Evolutionary conservation across 2,888 invertebrate genomes (phyloP).

Genomic region (Gymnosoma rotundatum): DNA sequence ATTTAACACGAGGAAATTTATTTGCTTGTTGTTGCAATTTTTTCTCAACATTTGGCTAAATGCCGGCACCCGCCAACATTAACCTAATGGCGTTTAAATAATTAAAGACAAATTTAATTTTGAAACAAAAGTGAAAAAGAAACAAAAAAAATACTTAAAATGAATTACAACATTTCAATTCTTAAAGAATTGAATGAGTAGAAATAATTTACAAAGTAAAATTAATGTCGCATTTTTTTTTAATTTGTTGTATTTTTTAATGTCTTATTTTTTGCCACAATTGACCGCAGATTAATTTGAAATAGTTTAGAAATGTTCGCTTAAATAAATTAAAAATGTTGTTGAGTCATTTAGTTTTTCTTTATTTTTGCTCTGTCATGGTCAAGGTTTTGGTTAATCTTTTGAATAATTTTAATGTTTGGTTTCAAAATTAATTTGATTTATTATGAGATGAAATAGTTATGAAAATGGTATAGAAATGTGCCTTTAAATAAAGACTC

Average conservation of each 20-base stretch:
- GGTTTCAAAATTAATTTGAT: conserved; percentile 25
- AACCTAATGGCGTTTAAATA: conserved; percentile 64
- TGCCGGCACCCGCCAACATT: conserved; percentile 64
- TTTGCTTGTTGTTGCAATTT: background rate
- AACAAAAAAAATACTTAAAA: background rate
- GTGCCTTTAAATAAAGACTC: conserved; percentile 16
- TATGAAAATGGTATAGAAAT: background rate
- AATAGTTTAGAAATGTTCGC: conserved; percentile 3
- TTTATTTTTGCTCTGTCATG: conserved; percentile 12
- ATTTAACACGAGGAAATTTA: background rate
- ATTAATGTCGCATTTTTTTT: conserved; percentile 7
- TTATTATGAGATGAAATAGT: conserved; percentile 13
- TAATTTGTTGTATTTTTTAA: background rate
- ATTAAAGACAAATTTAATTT: conserved; percentile 49
- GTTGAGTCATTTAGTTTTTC: conserved; percentile 6
- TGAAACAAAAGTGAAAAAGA: background rate
- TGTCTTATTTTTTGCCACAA: conserved; percentile 16
- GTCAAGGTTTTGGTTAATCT: conserved; percentile 51
- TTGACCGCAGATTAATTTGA: background rate
- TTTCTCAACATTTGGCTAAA: conserved; percentile 37
- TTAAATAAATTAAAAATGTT: conserved; percentile 25
- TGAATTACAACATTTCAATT: conserved; percentile 41
- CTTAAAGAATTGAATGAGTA: conserved; percentile 16
- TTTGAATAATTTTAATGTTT: conserved; percentile 32
- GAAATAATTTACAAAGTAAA: conserved; percentile 29